These are phyloP conservation scores for Hucho hucho DNA, from an alignment of 2,113 vertebrate genomes.

Conservation along the genomic window DNA sequence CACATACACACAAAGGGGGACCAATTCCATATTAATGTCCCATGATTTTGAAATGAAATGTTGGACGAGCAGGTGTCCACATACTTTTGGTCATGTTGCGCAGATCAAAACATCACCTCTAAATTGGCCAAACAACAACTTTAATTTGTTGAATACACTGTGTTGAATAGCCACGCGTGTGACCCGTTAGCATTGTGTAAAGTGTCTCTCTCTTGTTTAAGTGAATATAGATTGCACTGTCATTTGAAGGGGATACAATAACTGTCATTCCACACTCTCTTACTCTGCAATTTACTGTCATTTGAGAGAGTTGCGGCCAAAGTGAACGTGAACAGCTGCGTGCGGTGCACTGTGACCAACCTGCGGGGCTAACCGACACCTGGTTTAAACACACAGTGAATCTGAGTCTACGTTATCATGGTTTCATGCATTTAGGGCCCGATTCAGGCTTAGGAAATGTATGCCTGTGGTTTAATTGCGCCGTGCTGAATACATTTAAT, in stretches of 20 bases:
- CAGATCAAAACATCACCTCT: no score
- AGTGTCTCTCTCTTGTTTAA: not conserved
- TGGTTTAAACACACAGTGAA: constrained; percentile 4
- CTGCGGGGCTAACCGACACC: not conserved
- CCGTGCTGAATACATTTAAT: no score
- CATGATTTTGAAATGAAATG: no score
- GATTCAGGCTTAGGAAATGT: no score
- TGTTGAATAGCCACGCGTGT: not conserved
- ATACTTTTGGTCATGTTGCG: no score
- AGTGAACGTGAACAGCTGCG: not conserved
- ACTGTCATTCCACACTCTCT: not conserved
- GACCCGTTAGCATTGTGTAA: not conserved
- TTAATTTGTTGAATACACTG: not conserved
- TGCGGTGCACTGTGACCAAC: not conserved
- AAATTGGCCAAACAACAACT: not conserved
- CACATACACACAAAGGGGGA: no score
- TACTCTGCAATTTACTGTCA: not conserved
- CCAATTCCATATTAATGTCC: no score
- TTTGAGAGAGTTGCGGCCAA: not conserved
- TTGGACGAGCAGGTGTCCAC: no score
- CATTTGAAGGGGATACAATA: not conserved
- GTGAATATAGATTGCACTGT: not conserved
- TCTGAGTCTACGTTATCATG: constrained; percentile 24
- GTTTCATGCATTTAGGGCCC: constrained; percentile 72
- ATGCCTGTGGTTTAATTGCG: no score